Percentiles rank a stretch among this genome's conserved stretches.
These are phyloP conservation scores for Pollenia labialis DNA, from an alignment of 2,888 invertebrate species.

Conservation along the genomic window DNA sequence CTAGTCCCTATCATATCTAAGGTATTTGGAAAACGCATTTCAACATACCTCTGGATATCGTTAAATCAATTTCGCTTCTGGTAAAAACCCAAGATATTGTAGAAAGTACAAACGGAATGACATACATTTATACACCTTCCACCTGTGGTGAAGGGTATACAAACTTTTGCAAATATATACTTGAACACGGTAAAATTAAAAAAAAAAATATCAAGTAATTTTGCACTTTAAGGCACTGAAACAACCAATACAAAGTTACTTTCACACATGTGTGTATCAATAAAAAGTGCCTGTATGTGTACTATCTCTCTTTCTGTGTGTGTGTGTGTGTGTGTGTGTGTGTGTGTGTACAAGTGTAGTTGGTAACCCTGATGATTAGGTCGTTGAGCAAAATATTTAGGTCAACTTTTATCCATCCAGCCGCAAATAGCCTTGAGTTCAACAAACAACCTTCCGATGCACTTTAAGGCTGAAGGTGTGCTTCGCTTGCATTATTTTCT, in stretches of 20 bases:
- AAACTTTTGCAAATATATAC: too few relatives aligned
- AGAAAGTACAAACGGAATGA: too few relatives aligned
- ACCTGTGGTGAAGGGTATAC: too few relatives aligned
- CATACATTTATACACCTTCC: too few relatives aligned
- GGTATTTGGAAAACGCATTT: too few relatives aligned
- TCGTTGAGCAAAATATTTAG: slow-evolving; percentile 84
- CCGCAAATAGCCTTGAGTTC: slow-evolving; percentile 83
- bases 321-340: neutral
- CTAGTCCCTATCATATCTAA: too few relatives aligned
- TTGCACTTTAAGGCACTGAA: slow-evolving; percentile 13
- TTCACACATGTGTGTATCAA: neutral
- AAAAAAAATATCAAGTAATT: slow-evolving; percentile 13
- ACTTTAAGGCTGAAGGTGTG: slow-evolving; percentile 81
- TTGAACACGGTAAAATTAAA: too few relatives aligned
- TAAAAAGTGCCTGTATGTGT: neutral
- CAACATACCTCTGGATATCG: too few relatives aligned
- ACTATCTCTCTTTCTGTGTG: neutral
- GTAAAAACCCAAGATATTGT: too few relatives aligned
- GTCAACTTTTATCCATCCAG: slow-evolving; percentile 82
- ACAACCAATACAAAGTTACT: too few relatives aligned
- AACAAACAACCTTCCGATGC: slow-evolving; percentile 82
- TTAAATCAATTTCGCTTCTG: too few relatives aligned
- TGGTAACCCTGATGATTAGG: slow-evolving; percentile 83
- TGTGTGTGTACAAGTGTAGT: neutral
- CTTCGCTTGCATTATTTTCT: slow-evolving; percentile 74